phyloP scores from a whole-genome alignment of 2,888 invertebrate species.

The Halictus quadricinctus region DNA sequence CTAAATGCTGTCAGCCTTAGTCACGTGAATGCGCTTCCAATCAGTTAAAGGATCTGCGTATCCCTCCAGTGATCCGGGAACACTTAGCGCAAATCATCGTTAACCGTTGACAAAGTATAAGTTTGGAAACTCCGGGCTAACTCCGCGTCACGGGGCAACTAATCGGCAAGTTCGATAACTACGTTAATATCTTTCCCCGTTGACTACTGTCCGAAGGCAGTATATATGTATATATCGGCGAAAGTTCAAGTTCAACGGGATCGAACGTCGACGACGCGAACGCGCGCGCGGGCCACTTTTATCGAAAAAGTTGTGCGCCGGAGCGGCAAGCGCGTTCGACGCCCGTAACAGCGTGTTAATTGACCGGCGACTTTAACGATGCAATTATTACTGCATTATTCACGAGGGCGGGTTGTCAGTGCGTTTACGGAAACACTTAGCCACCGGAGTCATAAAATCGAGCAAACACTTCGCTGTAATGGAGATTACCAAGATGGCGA shows the following conservation, averaged over 20 bases:
- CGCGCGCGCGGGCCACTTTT: background rate
- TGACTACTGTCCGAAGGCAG: background rate
- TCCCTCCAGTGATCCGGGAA: slow-evolving; percentile 44
- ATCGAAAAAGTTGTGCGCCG: background rate
- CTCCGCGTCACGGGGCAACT: slow-evolving; percentile 30
- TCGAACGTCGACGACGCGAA: background rate
- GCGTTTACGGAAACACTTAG: slow-evolving; percentile 4
- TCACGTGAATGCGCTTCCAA: slow-evolving; percentile 61
- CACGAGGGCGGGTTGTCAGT: background rate
- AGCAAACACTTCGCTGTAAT: slow-evolving; percentile 59
- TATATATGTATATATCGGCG: background rate
- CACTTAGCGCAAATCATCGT: slow-evolving; percentile 57
- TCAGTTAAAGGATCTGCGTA: slow-evolving; percentile 59
- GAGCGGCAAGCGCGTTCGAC: background rate
- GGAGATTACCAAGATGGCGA: slow-evolving; percentile 46
- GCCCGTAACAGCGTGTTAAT: background rate
- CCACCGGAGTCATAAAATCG: slow-evolving; percentile 18
- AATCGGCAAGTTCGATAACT: slow-evolving; percentile 40
- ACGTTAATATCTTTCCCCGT: slow-evolving; percentile 30
- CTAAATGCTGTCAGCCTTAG: slow-evolving; percentile 55
- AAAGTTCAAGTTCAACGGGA: background rate
- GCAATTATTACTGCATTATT: slow-evolving; percentile 8
- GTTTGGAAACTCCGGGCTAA: slow-evolving; percentile 34
- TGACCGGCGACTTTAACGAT: background rate
- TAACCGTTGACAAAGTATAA: slow-evolving; percentile 46